These are phyloP conservation scores for Panthera leo DNA, from an alignment of 2,113 vertebrate species.

Conservation along the genomic window DNA sequence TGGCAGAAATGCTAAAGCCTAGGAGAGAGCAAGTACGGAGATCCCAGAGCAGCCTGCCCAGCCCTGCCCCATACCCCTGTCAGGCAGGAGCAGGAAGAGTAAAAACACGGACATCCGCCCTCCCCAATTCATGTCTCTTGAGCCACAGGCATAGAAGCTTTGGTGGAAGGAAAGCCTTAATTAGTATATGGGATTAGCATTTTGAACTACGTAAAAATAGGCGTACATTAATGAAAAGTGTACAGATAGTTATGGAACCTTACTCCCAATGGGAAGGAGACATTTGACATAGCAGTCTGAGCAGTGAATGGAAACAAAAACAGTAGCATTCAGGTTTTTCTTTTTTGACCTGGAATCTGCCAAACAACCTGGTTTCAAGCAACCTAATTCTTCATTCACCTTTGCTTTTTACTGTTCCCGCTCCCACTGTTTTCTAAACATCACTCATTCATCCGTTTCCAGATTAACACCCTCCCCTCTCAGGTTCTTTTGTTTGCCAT, in stretches of 20 bases:
- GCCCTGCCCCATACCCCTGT: not conserved
- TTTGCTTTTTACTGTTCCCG: not conserved
- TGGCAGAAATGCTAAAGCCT: not conserved
- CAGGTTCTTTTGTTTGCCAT: not conserved
- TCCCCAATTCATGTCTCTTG: not conserved
- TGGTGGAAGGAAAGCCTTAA: not conserved
- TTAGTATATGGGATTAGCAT: not conserved
- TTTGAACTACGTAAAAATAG: not conserved
- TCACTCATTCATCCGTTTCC: not conserved
- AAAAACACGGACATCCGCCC: accelerated
- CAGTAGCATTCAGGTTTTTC: not conserved
- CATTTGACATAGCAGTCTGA: not conserved
- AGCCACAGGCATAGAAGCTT: not conserved
- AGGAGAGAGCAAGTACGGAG: not conserved
- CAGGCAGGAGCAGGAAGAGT: not conserved
- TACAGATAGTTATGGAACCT: not conserved
- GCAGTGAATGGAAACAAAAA: not conserved
- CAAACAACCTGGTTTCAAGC: not conserved
- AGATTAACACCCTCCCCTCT: not conserved
- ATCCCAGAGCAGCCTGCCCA: not conserved
- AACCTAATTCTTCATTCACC: not conserved
- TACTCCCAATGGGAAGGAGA: not conserved
- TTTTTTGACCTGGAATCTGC: not conserved
- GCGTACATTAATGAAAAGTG: not conserved
- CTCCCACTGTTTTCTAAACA: not conserved